phyloP scores from a whole-genome alignment of 2,113 vertebrate species.

The Cranoglanis bouderius region DNA sequence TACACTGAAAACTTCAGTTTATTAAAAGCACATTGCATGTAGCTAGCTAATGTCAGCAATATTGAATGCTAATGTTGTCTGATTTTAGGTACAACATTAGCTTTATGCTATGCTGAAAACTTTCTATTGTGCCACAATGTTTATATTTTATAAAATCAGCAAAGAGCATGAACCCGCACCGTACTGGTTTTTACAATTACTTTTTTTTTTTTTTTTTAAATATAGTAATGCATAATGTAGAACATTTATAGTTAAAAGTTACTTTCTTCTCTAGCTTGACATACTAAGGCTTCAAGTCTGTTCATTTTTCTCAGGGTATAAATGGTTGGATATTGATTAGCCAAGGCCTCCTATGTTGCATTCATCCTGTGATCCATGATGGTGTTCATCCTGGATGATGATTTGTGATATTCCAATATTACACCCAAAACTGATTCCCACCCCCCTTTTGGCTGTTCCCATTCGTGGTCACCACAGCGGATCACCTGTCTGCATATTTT shows the following conservation, averaged over 20 bases:
- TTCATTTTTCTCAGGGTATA: background rate
- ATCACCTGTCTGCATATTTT: no score
- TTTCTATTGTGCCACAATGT: background rate
- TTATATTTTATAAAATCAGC: background rate
- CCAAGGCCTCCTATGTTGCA: background rate
- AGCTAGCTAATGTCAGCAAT: background rate
- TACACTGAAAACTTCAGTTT: background rate
- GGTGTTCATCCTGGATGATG: background rate
- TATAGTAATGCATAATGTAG: background rate
- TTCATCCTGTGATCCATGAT: background rate
- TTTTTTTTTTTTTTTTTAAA: background rate
- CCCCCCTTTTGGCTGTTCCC: no score
- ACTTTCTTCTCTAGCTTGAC: background rate
- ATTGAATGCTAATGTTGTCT: background rate
- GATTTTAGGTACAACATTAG: background rate
- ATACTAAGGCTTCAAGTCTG: background rate
- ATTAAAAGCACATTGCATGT: background rate
- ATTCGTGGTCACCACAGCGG: no score
- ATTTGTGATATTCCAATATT: background rate
- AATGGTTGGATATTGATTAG: background rate
- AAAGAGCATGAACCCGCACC: background rate
- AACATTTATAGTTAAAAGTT: background rate
- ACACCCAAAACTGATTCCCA: no score
- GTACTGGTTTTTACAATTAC: background rate
- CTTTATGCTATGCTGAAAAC: background rate